Evolutionary conservation across 1,140 invertebrate species (phyloP).

Genomic region (Hestina assimilis): DNA sequence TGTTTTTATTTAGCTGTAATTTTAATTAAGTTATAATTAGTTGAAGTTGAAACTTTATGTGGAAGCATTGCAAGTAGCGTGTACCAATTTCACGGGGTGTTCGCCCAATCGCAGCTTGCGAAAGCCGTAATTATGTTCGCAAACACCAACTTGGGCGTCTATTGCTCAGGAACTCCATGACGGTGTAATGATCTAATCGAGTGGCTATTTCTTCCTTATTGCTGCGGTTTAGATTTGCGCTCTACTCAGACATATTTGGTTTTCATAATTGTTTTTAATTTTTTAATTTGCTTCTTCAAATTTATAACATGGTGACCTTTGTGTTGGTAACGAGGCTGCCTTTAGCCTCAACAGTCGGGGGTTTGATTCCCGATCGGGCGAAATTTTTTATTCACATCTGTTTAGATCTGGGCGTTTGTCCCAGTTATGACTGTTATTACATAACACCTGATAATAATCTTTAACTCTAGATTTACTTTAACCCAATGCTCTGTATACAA

Average conservation of each 20-base stretch:
- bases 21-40: not conserved
- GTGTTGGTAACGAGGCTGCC: no score
- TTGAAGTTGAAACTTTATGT: constrained; percentile 29
- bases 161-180: constrained; percentile 27
- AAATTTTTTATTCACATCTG: no score
- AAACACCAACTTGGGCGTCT: constrained; percentile 34
- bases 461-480: no score
- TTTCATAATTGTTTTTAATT: not conserved
- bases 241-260: not conserved
- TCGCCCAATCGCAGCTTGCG: constrained; percentile 50
- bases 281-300: no score
- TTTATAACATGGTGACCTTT: no score
- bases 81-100: constrained; percentile 62
- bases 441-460: no score
- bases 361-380: no score
- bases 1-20: no score
- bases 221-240: not conserved
- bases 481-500: no score
- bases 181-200: constrained; percentile 30
- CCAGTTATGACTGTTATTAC: no score
- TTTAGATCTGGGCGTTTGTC: no score
- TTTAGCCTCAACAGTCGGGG: no score
- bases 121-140: constrained; percentile 60
- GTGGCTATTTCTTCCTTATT: not conserved
- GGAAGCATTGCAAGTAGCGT: constrained; percentile 42